Percentiles rank a stretch among this genome's conserved stretches.
These are phyloP conservation scores for Drosophila pruinosa DNA, from an alignment of 1,140 invertebrate genomes.

Conservation along the genomic window DNA sequence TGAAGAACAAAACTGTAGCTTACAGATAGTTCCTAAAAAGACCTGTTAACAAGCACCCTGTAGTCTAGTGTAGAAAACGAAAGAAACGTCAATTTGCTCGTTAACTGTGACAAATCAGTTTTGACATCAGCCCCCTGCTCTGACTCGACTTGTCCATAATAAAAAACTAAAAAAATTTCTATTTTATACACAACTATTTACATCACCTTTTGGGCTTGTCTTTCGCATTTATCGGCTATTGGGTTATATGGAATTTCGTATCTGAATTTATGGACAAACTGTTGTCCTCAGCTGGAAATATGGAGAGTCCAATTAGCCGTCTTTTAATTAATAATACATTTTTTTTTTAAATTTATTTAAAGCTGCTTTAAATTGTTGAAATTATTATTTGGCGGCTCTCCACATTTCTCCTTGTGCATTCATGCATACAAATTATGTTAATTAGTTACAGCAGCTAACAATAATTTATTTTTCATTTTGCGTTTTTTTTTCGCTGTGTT, in stretches of 20 bases:
- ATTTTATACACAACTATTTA: slow-evolving; percentile 33
- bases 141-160: slow-evolving; percentile 27
- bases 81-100: slow-evolving; percentile 17
- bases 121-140: slow-evolving; percentile 39
- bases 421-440: slow-evolving; percentile 75
- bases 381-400: background rate
- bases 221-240: slow-evolving; percentile 8
- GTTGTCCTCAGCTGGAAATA: background rate
- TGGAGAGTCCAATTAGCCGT: slow-evolving; percentile 49
- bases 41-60: background rate
- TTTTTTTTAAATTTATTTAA: slow-evolving; percentile 70
- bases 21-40: background rate
- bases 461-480: slow-evolving; percentile 15
- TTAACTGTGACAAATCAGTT: slow-evolving; percentile 52
- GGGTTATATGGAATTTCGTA: background rate
- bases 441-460: slow-evolving; percentile 66
- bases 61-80: background rate
- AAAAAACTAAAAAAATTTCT: slow-evolving; percentile 42
- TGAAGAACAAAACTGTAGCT: background rate
- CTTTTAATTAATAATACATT: slow-evolving; percentile 73
- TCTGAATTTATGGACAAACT: slow-evolving; percentile 23
- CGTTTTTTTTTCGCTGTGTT: slow-evolving; percentile 27
- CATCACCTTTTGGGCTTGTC: slow-evolving; percentile 49
- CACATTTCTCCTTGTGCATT: slow-evolving; percentile 37
- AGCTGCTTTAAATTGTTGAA: slow-evolving; percentile 45